Evolutionary conservation across 2,797 vertebrate genomes (phyloP), one percentile per base, ranked within the genome.

Genomic region (Podargus strigoides): DNA sequence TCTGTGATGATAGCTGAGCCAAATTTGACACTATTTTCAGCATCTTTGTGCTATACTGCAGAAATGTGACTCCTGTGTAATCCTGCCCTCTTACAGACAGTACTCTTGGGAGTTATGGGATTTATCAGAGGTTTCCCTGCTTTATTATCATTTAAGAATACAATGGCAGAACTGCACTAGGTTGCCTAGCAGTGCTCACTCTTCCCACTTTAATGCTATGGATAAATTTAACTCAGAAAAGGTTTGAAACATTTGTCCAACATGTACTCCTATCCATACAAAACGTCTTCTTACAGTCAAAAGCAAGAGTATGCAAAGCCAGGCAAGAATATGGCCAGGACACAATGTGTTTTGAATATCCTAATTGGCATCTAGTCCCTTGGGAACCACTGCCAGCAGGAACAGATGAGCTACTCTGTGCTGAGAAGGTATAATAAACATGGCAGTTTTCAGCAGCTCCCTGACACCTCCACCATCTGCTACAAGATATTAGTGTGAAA

Each of bases 381-480:
- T 46, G 74, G 69, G 92, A 84, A 8, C 20, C 39, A 30, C 58
- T 92, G 90, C 85, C 94, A 96, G 82, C 85, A 86, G 76, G 70
- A 96, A 81, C 85, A 95, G 92, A 94, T 93, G 80, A 95, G 83
- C 63, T 70, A 36, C 67, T 73, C 89, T 93, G 62, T 34, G 34
- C 87, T 72, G 47, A 81, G 79, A 63, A 92, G 52, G 89, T 73
- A 86, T 72, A 89, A 90, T 72, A 95, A 93, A 92, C 63, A 93
- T 44, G 32, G 76, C 76, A 86, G 79, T 56, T 86, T 95, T 93
- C 91, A 94, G 82, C 92, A 94, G 92, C 73, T 94, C 89, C 64
- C 85, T 76, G 69, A 91, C 89, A 94, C 85, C 68, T 93, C 79
- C 50, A 78, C 93, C 81, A 85, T 87, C 93, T 95, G 92, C 93